A percentile compares a stretch with the other conserved stretches of the same genome.
phyloP scores from a whole-genome alignment of 2,113 vertebrate species.

The Camelus bactrianus region DNA sequence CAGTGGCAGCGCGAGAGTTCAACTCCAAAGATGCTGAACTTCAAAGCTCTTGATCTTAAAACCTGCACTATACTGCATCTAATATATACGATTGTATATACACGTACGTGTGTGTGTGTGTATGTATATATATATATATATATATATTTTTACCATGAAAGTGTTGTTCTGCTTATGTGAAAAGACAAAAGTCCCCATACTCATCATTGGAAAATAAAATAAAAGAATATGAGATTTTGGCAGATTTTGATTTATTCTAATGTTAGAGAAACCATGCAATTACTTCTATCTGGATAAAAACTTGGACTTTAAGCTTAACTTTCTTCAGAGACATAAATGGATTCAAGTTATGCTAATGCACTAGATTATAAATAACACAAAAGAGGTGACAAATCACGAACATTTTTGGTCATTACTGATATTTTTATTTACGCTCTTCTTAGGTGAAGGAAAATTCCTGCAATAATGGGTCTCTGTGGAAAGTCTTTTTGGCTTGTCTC shows the following conservation, averaged over 20 bases:
- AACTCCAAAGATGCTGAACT: background rate
- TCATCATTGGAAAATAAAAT: background rate
- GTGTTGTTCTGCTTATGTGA: background rate
- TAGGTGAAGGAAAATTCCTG: constrained; percentile 57
- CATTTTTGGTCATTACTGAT: background rate
- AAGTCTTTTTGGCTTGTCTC: constrained; percentile 83
- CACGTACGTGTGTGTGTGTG: no score
- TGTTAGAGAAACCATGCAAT: background rate
- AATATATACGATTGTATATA: no score
- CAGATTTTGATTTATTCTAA: background rate
- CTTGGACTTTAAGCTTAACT: background rate
- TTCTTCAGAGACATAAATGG: background rate
- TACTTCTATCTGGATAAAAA: background rate
- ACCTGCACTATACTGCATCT: background rate
- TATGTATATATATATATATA: no score
- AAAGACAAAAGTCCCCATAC: background rate
- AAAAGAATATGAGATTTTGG: background rate
- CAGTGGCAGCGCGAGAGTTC: background rate
- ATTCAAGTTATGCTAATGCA: background rate
- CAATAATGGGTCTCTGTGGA: constrained; percentile 73
- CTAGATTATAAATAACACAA: background rate
- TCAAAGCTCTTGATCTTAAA: background rate
- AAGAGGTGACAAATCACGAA: background rate
- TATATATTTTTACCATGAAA: background rate
- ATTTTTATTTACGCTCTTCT: background rate